These are phyloP conservation scores for Lysandra bellargus DNA, from an alignment of 2,888 invertebrate genomes.

Conservation along the genomic window DNA sequence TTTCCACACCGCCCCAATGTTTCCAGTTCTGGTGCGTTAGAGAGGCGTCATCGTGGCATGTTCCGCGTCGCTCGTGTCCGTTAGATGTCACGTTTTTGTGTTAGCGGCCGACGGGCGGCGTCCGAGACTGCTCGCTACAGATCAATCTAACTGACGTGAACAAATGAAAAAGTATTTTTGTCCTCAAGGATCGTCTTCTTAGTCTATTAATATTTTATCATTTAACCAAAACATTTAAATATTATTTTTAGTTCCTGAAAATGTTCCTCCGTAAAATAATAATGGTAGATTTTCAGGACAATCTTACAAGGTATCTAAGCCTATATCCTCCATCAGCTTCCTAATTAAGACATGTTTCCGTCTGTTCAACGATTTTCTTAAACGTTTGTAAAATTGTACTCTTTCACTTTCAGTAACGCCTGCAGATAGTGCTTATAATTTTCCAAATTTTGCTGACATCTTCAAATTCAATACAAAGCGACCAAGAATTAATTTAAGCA, in stretches of 20 bases:
- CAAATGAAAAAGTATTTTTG: neutral
- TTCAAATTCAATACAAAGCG: too few relatives aligned
- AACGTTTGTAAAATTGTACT: too few relatives aligned
- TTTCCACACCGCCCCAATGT: slow-evolving; percentile 8
- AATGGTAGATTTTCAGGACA: too few relatives aligned
- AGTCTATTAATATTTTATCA: neutral
- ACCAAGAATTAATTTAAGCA: too few relatives aligned
- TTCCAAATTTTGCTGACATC: too few relatives aligned
- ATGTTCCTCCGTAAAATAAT: neutral
- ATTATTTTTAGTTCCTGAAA: neutral
- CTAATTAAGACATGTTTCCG: too few relatives aligned
- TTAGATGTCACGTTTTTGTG: slow-evolving; percentile 77
- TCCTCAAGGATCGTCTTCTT: neutral
- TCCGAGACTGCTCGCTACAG: slow-evolving; percentile 59
- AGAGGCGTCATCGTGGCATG: slow-evolving; percentile 56
- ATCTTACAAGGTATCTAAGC: too few relatives aligned
- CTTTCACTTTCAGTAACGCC: too few relatives aligned
- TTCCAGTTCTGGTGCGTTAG: slow-evolving; percentile 47
- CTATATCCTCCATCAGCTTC: too few relatives aligned
- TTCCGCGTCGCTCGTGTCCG: slow-evolving; percentile 65
- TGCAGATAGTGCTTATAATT: too few relatives aligned
- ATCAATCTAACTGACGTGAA: slow-evolving; percentile 36
- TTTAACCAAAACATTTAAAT: too few relatives aligned
- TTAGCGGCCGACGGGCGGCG: slow-evolving; percentile 66
- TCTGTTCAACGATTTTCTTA: too few relatives aligned